Conservation (phyloP, 2,888 invertebrate species). For the Eristalinus aeneus region DNA sequence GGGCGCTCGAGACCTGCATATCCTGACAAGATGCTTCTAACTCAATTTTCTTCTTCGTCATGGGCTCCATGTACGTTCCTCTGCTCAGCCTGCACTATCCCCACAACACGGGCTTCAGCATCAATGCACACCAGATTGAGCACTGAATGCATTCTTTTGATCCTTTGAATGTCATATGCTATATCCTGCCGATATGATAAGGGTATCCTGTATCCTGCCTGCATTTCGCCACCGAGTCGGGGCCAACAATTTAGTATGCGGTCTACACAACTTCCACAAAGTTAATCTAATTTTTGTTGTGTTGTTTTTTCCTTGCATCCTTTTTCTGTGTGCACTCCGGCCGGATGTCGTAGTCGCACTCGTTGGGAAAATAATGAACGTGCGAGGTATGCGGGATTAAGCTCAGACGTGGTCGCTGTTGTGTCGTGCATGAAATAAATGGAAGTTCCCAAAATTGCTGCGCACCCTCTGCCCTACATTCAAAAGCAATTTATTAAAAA, state of each 20-base stretch:
- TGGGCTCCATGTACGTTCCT: background rate
- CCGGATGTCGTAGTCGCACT: slow-evolving; percentile 3
- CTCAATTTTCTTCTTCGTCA: slow-evolving; percentile 47
- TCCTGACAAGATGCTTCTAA: slow-evolving; percentile 29
- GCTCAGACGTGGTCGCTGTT: background rate
- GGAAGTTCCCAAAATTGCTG: slow-evolving; percentile 31
- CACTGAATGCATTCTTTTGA: slow-evolving; percentile 53
- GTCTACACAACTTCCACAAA: slow-evolving; percentile 51
- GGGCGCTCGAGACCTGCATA: background rate
- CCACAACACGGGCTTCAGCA: background rate
- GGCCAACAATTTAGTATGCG: slow-evolving; percentile 38
- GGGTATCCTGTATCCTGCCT: background rate
- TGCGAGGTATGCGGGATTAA: background rate
- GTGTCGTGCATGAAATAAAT: slow-evolving; percentile 33
- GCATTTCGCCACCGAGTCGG: background rate
- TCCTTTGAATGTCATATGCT: slow-evolving; percentile 46
- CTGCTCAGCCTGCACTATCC: background rate
- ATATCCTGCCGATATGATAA: slow-evolving; percentile 28
- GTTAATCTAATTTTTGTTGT: slow-evolving; percentile 46
- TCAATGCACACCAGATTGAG: slow-evolving; percentile 18
- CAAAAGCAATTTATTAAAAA: slow-evolving; percentile 43
- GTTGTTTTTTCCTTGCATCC: background rate
- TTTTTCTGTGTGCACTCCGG: background rate
- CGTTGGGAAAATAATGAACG: background rate
- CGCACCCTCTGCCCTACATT: slow-evolving; percentile 31